These are phyloP conservation scores for Monopterus albus DNA, from an alignment of 2,113 vertebrate species.

Conservation along the genomic window DNA sequence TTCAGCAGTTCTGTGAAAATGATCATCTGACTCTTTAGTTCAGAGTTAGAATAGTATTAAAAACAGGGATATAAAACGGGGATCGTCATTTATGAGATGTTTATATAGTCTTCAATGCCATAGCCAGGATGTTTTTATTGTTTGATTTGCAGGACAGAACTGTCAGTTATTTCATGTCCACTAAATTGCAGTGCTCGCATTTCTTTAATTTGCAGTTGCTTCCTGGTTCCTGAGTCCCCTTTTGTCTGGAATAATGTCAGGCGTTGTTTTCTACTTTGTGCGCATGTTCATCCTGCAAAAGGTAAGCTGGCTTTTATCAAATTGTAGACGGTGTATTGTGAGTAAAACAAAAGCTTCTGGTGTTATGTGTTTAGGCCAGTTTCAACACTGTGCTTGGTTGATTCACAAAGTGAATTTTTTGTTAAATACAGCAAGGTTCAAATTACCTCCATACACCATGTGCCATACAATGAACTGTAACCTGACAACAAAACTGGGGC, in stretches of 20 bases:
- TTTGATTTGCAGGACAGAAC: background rate
- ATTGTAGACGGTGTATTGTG: background rate
- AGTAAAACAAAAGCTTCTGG: background rate
- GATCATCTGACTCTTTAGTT: background rate
- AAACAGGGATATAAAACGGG: too few relatives aligned
- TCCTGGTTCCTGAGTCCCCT: slow-evolving; percentile 98
- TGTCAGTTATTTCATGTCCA: background rate
- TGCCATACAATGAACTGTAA: slow-evolving; percentile 10
- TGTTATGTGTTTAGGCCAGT: background rate
- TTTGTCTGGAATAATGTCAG: slow-evolving; percentile 96
- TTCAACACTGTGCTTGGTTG: background rate
- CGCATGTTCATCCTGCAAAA: slow-evolving; percentile 90
- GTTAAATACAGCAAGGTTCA: background rate
- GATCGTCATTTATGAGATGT: background rate
- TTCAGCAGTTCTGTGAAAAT: background rate
- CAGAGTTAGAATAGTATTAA: background rate
- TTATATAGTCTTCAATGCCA: background rate
- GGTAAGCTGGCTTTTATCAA: slow-evolving; percentile 79
- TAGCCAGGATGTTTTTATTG: background rate
- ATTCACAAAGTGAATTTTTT: slow-evolving; percentile 24
- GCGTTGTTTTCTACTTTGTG: slow-evolving; percentile 92
- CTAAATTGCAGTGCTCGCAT: background rate
- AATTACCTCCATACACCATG: background rate
- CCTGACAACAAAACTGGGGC: slow-evolving; percentile 11
- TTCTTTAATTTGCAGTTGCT: slow-evolving; percentile 81